Evolutionary conservation across 30 jellyfish, hydroid and myxozoan species (phyloP).

Genomic region (Pelagia noctiluca): DNA sequence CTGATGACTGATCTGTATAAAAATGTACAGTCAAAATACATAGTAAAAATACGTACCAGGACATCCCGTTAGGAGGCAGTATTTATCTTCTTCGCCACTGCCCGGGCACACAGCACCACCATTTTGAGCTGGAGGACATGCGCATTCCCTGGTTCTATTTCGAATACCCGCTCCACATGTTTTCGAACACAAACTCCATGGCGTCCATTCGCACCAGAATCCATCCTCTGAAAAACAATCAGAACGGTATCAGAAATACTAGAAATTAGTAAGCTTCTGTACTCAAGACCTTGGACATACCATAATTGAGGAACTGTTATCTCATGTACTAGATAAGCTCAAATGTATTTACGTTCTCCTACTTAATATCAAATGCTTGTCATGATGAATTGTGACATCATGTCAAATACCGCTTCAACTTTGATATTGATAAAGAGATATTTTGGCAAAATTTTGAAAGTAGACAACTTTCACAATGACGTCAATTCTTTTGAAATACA

Average conservation of each 20-base stretch:
- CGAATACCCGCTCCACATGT: conserved; percentile 91
- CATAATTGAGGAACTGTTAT: not conserved
- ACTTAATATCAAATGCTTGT: no score
- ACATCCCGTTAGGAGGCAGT: conserved; percentile 75
- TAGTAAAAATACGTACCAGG: conserved; percentile 67
- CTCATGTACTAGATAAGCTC: not conserved
- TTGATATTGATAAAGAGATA: no score
- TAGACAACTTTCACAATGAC: no score
- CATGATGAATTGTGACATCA: no score
- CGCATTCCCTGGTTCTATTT: conserved; percentile 86
- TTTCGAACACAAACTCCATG: conserved; percentile 86
- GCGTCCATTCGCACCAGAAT: conserved; percentile 89
- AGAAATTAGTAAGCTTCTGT: no score
- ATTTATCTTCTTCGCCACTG: conserved; percentile 63
- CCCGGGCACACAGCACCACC: conserved; percentile 90
- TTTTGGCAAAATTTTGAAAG: no score
- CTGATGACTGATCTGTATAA: no score
- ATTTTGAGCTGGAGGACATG: conserved; percentile 76
- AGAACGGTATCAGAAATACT: not conserved
- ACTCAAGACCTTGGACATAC: not conserved
- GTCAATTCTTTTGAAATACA: no score
- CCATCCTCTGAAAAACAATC: conserved; percentile 68
- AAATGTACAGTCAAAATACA: no score
- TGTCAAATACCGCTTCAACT: no score
- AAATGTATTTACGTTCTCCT: not conserved